Conservation (phyloP, 2,113 vertebrate genomes). For the Agelaius tricolor region DNA sequence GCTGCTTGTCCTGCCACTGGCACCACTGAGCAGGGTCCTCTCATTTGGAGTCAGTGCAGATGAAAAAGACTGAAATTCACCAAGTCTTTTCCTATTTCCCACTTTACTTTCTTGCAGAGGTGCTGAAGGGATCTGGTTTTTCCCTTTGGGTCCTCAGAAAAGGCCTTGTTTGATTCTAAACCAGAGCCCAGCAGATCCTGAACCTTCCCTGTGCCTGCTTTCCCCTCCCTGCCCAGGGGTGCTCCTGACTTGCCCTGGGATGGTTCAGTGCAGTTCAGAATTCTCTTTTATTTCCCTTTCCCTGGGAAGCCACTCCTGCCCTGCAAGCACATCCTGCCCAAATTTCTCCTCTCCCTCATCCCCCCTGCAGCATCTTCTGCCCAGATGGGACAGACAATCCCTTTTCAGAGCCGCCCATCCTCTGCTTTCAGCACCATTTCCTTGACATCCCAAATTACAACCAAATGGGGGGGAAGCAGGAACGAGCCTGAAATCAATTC, state of each 20-base stretch:
- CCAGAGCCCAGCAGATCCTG: neutral
- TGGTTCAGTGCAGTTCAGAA: neutral
- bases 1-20: too few species aligned
- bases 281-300: neutral
- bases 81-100: neutral
- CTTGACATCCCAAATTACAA: constrained; percentile 59
- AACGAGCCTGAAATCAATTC: constrained; percentile 42
- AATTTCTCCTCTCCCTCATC: constrained; percentile 32
- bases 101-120: neutral
- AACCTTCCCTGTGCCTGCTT: neutral
- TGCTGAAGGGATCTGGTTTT: neutral
- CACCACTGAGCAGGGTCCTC: neutral
- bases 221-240: neutral
- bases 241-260: neutral
- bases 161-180: neutral
- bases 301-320: neutral
- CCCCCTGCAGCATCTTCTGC: constrained; percentile 36
- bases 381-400: constrained; percentile 48
- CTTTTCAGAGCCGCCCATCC: constrained; percentile 16
- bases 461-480: constrained; percentile 11
- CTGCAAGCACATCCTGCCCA: constrained; percentile 37
- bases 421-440: constrained; percentile 36
- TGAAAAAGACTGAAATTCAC: neutral
- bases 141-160: neutral
- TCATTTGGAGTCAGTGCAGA: neutral